Base-by-base conservation (phyloP, 2,888 invertebrate species). In the Amphipoea lucens region DNA sequence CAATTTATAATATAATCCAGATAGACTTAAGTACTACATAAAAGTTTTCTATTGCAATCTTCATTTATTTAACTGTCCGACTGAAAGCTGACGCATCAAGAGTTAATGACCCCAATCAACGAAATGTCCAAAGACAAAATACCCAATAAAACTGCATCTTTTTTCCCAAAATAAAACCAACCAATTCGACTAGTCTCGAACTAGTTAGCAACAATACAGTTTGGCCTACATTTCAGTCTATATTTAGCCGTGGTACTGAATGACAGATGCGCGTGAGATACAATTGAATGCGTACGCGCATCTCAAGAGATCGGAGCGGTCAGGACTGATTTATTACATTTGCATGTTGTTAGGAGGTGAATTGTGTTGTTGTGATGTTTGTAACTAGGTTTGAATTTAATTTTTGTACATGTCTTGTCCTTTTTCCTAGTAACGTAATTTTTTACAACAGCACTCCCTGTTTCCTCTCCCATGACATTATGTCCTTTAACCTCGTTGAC, bases 181-280 rank as follows among this genome's bases (percentile, higher is more conserved):
- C 57, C 76, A 88, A 82, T 79, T 76, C 71, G 23, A 48, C 71
- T 45, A n/a, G 71, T 73, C 14, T 66, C 45, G 14, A 60, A 54
- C 29, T 78, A 78, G 72, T 88, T 78, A 79, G 76, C 66, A 76
- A 85, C 88, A 79, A 80, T 79, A 83, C 74, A 23, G 76, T 72
- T 73, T 75, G 89, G 40, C 86, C 89, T 87, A 90, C 83, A 82
- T 89, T 70, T 71, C 40, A 36, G 20, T 83, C 86, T 89, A 89
- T 88, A 83, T 89, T 88, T 88, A 89, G 87, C 69, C 23, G 69
- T 75, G 68, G 71, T 74, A 75, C 74, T 75, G 65, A 73, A 76
- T 88, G 89, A 89, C 90, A 88, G 76, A 88, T 87, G 84, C 71
- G 80, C 82, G 77, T 78, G 83, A 87, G 81, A 83, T 78, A 78